These are phyloP conservation scores for Drosophila lacicola DNA, from an alignment of 2,888 invertebrate genomes.

Conservation along the genomic window DNA sequence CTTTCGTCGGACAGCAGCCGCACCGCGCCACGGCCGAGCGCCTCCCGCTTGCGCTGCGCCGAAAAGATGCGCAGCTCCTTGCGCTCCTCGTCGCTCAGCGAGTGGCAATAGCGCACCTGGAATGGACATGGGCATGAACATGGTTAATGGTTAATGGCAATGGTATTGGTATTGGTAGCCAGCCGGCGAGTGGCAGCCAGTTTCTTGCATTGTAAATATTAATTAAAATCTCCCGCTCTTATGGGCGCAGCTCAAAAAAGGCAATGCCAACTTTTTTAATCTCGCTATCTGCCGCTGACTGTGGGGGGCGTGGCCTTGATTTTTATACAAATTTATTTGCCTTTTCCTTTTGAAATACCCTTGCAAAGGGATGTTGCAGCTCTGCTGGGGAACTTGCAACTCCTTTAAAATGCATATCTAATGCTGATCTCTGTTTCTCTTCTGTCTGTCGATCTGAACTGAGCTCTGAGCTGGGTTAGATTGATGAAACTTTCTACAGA, in stretches of 20 bases:
- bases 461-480: neutral
- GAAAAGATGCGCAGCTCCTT: conserved; percentile 97
- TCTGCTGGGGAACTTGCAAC: neutral
- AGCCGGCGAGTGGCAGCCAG: conserved; percentile 14
- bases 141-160: conserved; percentile 19
- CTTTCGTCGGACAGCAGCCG: conserved; percentile 91
- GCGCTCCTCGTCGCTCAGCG: conserved; percentile 95
- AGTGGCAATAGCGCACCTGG: conserved; percentile 96
- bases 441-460: neutral
- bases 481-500: neutral
- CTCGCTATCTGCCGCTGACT: conserved; percentile 39
- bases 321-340: conserved; percentile 50
- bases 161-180: conserved; percentile 7
- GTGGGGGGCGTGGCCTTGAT: conserved; percentile 31
- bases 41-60: conserved; percentile 96
- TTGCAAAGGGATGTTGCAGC: neutral
- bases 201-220: conserved; percentile 73
- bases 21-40: conserved; percentile 96
- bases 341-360: conserved; percentile 5
- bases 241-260: conserved; percentile 32
- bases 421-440: neutral
- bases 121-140: conserved; percentile 14
- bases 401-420: too few species aligned
- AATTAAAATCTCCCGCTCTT: conserved; percentile 77
- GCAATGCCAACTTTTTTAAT: conserved; percentile 76